A percentile compares a stretch with the other conserved stretches of the same genome.
Evolutionary conservation across 2,113 vertebrate species (phyloP).

Genomic region (Morphnarchus princeps): DNA sequence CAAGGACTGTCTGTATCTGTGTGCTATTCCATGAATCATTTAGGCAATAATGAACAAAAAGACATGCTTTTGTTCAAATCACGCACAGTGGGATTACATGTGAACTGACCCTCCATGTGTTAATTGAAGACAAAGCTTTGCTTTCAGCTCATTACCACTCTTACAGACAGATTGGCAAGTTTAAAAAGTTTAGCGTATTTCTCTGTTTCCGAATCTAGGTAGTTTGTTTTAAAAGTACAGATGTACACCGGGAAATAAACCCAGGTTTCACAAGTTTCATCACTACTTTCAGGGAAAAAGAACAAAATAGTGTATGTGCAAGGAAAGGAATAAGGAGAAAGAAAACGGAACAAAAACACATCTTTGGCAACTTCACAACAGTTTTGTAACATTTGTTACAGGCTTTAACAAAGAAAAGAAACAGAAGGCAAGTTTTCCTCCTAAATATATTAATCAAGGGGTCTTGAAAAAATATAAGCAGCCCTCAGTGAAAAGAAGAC

Average conservation of each 20-base stretch:
- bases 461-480: not conserved
- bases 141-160: slow-evolving; percentile 19
- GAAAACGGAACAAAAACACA: not conserved
- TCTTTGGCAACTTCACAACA: not conserved
- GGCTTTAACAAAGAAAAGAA: not conserved
- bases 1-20: not conserved
- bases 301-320: not conserved
- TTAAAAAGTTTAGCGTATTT: not conserved
- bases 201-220: not conserved
- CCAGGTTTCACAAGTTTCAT: not conserved
- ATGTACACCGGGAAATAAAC: not conserved
- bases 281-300: not conserved
- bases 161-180: not conserved
- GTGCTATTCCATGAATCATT: not conserved
- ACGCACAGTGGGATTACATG: not conserved
- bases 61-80: slow-evolving; percentile 33
- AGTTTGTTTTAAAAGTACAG: not conserved
- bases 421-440: not conserved
- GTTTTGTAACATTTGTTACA: not conserved
- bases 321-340: not conserved
- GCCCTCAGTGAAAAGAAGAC: not conserved
- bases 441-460: not conserved
- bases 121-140: slow-evolving; percentile 35
- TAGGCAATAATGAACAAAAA: slow-evolving; percentile 19
- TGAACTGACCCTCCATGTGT: not conserved